A percentile compares a stretch with the other conserved stretches of the same genome.
Conservation (phyloP, 2,113 vertebrate genomes). For the Ceyx cyanopectus region DNA sequence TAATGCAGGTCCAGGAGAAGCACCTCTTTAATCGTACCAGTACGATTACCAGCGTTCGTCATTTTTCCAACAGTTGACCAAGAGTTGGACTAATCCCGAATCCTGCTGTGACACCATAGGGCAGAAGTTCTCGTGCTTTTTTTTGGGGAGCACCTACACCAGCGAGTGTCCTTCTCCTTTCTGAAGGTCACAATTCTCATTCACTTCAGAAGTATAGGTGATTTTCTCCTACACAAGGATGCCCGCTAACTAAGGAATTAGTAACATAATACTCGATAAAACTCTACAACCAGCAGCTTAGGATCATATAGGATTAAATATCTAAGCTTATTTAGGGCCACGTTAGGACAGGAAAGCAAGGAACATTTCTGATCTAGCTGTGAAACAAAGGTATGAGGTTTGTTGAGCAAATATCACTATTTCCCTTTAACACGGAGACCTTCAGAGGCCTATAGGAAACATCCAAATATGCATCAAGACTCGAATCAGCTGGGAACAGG, state of each 20-base stretch:
- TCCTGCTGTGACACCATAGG: not conserved
- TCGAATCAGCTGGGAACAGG: not conserved
- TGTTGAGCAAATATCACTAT: not conserved
- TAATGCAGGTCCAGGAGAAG: not conserved
- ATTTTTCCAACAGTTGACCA: not conserved
- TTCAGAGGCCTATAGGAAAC: not conserved
- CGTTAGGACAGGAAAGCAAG: not conserved
- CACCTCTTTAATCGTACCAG: not conserved
- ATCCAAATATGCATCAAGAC: not conserved
- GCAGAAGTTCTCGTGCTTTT: not conserved
- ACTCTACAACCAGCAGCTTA: not conserved
- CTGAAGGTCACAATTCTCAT: not conserved
- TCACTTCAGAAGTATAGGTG: not conserved
- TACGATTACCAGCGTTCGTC: accelerated
- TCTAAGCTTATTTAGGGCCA: not conserved
- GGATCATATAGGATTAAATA: not conserved
- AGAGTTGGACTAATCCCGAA: not conserved
- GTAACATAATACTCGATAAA: not conserved
- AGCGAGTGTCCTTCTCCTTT: not conserved
- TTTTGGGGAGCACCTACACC: not conserved
- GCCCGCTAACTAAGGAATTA: not conserved
- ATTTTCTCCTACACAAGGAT: not conserved
- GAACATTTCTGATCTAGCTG: not conserved
- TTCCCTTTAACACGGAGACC: not conserved
- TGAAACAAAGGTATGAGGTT: not conserved